Evolutionary conservation across 1,140 invertebrate genomes (phyloP).

Genomic region (Frieseomelitta varia): DNA sequence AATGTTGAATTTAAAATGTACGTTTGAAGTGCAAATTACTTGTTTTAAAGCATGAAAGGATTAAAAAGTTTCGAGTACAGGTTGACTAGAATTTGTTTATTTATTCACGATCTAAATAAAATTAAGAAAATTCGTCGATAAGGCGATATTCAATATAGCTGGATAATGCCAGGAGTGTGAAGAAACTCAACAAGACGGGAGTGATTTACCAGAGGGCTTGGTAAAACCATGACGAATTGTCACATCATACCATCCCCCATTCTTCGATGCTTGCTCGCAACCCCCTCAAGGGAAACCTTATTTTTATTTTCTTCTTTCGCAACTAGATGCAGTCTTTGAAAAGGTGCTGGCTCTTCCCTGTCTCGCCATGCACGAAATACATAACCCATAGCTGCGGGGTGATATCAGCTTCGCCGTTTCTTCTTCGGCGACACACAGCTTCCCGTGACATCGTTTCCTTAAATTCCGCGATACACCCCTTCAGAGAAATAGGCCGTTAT

Average conservation of each 20-base stretch:
- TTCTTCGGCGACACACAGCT: constrained; percentile 43
- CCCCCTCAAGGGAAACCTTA: constrained; percentile 49
- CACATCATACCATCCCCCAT: background rate
- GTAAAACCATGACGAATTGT: constrained; percentile 34
- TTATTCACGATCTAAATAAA: too few relatives aligned
- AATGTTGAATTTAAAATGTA: too few relatives aligned
- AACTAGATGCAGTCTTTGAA: constrained; percentile 56
- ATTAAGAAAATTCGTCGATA: too few relatives aligned
- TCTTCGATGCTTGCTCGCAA: constrained; percentile 35
- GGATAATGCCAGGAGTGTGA: background rate
- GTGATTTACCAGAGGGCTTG: background rate
- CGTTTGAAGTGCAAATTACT: too few relatives aligned
- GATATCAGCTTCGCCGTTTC: constrained; percentile 56
- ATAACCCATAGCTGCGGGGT: constrained; percentile 69
- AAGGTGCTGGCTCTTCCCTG: constrained; percentile 32
- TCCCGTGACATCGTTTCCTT: constrained; percentile 60
- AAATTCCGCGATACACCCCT: constrained; percentile 54
- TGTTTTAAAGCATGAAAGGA: too few relatives aligned
- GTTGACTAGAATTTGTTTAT: too few relatives aligned
- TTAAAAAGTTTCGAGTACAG: too few relatives aligned
- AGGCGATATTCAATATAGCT: background rate
- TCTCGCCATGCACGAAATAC: constrained; percentile 56
- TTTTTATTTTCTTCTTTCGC: constrained; percentile 62
- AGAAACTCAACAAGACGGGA: background rate
- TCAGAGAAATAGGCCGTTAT: constrained; percentile 44